Evolutionary conservation across 2,797 vertebrate genomes (phyloP), one percentile per base, ranked within the genome.

Genomic region (Danionella dracula): DNA sequence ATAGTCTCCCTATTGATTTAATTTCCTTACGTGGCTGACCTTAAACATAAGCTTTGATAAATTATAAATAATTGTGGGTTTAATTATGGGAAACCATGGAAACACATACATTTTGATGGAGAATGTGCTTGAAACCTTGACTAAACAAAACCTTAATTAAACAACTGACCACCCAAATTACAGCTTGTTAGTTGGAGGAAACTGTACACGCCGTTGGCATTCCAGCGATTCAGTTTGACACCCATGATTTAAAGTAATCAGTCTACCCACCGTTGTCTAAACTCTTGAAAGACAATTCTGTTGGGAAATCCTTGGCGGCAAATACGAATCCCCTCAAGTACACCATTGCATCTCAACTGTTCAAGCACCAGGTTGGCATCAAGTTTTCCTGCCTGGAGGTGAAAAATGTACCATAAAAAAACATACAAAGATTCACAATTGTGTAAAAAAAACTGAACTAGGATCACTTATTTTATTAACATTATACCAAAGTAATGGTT

Each of bases 221-320:
- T n/a, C n/a, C n/a, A n/a, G n/a, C n/a, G n/a, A n/a, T n/a, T 55
- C 12, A 11, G 21, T 27, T 5, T 41, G 34, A 23, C 16, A 5
- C 11, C 23, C 20, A n/a, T n/a, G 0, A 23, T 5, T 1, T 21
- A 31, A 12, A 31, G 19, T 9, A 32, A n/a, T 8, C 23, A 17
- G n/a, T 7, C 12, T 20, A 17, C 84, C 78, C 81, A 95, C 94
- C 95, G 85, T 75, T 97, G 95, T 32, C 94, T 90, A 86, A 98
- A 98, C 84, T 98, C 95, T 82, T 98, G 96, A 89, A 98, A 98
- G 49, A 98, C 89, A 1, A 98, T 96, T 60, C 96, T 90, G 85
- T 98, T 98, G 15, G 95, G 95, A 81, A 96, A 98, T 57, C 96
- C 95, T 82, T 96, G 96, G 0, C 95, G 88, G 78, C 94, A 97